phyloP scores from a whole-genome alignment of 2,888 invertebrate species.

The Polyommatus iphigenia region DNA sequence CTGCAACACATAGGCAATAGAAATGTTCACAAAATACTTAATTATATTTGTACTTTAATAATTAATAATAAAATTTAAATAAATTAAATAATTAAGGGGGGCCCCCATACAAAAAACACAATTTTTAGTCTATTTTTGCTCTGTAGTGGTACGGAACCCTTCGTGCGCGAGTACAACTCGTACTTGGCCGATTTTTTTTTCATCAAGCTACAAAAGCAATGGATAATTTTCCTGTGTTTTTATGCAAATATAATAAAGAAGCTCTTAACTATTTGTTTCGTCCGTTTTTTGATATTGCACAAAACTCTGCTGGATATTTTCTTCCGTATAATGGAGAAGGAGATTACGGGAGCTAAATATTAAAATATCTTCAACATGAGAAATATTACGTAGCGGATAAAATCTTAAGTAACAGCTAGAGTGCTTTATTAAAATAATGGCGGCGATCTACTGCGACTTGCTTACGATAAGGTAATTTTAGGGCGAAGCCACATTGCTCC shows the following conservation, averaged over 20 bases:
- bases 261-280: background rate
- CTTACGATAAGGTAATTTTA: background rate
- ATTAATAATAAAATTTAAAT: too few species aligned
- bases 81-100: too few species aligned
- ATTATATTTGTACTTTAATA: too few species aligned
- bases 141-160: too few species aligned
- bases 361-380: slow-evolving; percentile 24
- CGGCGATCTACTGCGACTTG: background rate
- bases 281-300: background rate
- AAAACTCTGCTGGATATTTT: background rate
- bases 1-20: too few species aligned
- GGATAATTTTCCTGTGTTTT: background rate
- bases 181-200: too few species aligned
- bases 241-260: background rate
- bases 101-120: too few species aligned
- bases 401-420: slow-evolving; percentile 22
- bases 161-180: too few species aligned
- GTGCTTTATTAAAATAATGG: slow-evolving; percentile 16
- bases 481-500: too few species aligned
- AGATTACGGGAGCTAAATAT: slow-evolving; percentile 1
- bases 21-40: too few species aligned
- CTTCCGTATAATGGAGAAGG: background rate
- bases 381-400: slow-evolving; percentile 15
- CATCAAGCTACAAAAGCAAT: too few species aligned
- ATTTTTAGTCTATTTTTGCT: too few species aligned